Base-by-base conservation (phyloP, 2,797 vertebrate genomes). In the Pseudochirops cupreus region DNA sequence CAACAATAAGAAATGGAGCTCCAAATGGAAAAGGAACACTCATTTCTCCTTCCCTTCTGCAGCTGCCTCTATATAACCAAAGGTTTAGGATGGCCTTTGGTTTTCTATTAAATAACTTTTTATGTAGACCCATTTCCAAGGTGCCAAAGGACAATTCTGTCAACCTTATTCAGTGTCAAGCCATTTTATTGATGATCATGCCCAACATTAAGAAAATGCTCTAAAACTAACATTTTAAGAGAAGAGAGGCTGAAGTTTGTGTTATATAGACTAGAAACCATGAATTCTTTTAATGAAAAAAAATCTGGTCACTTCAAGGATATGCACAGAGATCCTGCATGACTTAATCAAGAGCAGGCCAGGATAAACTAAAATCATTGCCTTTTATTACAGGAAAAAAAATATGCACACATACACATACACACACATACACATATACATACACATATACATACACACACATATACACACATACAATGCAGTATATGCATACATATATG, bases 1-100 rank as follows among this genome's bases (percentile, higher is more conserved):
- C 92, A 91, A 31, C 82, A 94, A 14, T 58, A 67, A 92, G 18
- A 62, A 14, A 52, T 95, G 56, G 56, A 93, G 33, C 39, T 74
- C 92, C 56, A 91, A 95, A 89, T 92, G 56, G 56, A 92, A 94
- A 96, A 52, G 24, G 3, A 56, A 5, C 1, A 9, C 13, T 91
- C 94, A 29, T 46, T 94, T 93, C 89, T 91, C n/a, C 24, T 26
- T 92, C 58, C 93, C 1, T 29, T 5, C n/a, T 53, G 1, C 82
- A 33, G 33, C 4, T 13, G 62, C 3, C 14, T 82, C 56, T 90
- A 91, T 28, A 74, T 0, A 95, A 91, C 59, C n/a, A 46, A 93
- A 56, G 62, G 62, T 33, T 46, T 24, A 14, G 3, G 95, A 94
- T 95, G 33, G 82, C 39, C 89, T 28, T 5, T 52, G 24, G 28